Conservation (phyloP, 2,888 invertebrate genomes). For the Leptogaster cylindrica region DNA sequence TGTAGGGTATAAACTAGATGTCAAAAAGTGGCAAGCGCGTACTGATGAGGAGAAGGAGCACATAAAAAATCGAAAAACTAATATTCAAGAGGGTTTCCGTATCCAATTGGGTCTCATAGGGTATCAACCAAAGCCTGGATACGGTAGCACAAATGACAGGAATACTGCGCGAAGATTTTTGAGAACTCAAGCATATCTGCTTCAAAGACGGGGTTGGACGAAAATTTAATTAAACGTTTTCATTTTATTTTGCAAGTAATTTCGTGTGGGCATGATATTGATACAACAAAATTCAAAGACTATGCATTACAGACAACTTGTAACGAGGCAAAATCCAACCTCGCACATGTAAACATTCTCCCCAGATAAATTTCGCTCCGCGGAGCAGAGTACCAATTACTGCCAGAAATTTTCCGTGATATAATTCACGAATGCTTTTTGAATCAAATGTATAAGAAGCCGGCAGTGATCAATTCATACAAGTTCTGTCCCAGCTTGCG, state of each 20-base stretch:
- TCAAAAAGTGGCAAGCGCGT: conserved; percentile 4
- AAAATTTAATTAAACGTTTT: not conserved
- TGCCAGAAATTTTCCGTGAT: too few species aligned
- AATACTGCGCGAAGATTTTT: conserved; percentile 47
- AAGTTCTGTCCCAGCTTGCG: too few species aligned
- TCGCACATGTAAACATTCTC: too few species aligned
- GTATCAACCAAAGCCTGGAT: conserved; percentile 49
- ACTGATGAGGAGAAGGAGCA: not conserved
- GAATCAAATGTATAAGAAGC: too few species aligned
- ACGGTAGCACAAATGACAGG: conserved; percentile 49
- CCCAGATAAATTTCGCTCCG: too few species aligned
- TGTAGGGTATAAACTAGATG: not conserved
- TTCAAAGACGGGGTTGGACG: not conserved
- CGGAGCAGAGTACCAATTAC: too few species aligned
- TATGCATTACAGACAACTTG: not conserved
- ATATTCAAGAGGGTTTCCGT: not conserved
- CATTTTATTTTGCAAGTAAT: not conserved
- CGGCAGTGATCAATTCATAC: too few species aligned
- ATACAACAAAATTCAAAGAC: not conserved
- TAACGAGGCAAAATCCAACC: too few species aligned
- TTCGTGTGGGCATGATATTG: not conserved
- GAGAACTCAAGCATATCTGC: not conserved
- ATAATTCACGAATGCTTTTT: too few species aligned
- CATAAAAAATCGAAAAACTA: not conserved
- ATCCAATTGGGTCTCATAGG: conserved; percentile 42